Evolutionary conservation across 1,140 invertebrate genomes (phyloP), one percentile per base, ranked within the genome.

Genomic region (Hormaphis cornu): DNA sequence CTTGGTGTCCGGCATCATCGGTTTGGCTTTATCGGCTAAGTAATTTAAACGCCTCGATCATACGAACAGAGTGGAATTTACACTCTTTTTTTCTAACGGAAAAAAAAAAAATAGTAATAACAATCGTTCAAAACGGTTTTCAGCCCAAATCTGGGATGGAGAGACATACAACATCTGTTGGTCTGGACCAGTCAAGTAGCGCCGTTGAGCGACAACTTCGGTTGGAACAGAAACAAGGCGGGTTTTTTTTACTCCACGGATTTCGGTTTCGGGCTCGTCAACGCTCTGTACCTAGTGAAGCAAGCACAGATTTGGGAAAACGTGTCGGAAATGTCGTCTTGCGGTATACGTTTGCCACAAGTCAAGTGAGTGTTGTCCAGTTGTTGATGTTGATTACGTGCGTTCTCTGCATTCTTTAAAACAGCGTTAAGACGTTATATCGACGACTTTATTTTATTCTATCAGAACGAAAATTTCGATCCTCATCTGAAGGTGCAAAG

Each of bases 231-330:
- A 56, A 93, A 93, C 75, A 18, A 22, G 1, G 84, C 80, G 0
- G 85, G 89, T 20, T 82, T 90, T 48, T 84, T 83, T 78, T 89
- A 86, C 76, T 89, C 87, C 76, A 80, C 86, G 1, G 82, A 87
- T 74, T 95, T 94, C 78, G 93, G 94, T 9, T 97, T 94, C 78
- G 94, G 94, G 3, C 79, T 97, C 40, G 86, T 97, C 82, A 92
- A 97, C 78, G 92, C 90, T 8, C 85, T 84, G 63, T 81, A 82
- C 2, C 81, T 96, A 73, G 90, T 95, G 3, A 78, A 80, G 53
- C 77, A 85, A 5, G 89, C 91, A 20, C 75, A 81, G 24, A 86
- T 86, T 73, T 97, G 93, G 91, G 86, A 82, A 1, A 86, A 76
- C 10, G 90, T 95, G 2, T 90, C 92, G 1, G 78, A 83, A 58